phyloP scores from a whole-genome alignment of 2,113 vertebrate genomes.

The Embiotoca jacksoni region DNA sequence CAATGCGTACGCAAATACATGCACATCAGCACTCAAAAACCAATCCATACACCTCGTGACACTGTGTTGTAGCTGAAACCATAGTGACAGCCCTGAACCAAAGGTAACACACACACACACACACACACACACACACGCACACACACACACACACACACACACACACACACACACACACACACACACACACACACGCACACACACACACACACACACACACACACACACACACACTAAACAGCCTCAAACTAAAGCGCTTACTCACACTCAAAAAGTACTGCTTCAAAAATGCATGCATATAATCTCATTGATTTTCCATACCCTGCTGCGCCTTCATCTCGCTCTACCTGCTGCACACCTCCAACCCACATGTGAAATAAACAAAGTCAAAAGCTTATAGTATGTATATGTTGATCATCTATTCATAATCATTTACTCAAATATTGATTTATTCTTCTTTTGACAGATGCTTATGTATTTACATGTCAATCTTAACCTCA shows the following conservation, averaged over 20 bases:
- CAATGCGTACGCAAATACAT: slow-evolving; percentile 45
- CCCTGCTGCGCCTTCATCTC: slow-evolving; percentile 15
- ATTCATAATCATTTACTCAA: no score
- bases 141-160: slow-evolving; percentile 12
- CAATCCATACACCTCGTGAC: slow-evolving; percentile 59
- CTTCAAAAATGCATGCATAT: slow-evolving; percentile 65
- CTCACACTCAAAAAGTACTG: slow-evolving; percentile 50
- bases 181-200: slow-evolving; percentile 42
- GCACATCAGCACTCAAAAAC: slow-evolving; percentile 50
- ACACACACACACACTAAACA: slow-evolving; percentile 32
- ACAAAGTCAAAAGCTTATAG: no score
- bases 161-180: slow-evolving; percentile 32
- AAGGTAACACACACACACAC: slow-evolving; percentile 24
- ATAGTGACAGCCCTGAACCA: slow-evolving; percentile 30
- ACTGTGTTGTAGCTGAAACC: slow-evolving; percentile 25
- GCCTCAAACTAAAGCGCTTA: slow-evolving; percentile 67
- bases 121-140: slow-evolving; percentile 31
- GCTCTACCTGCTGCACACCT: not conserved
- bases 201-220: slow-evolving; percentile 31
- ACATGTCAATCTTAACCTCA: no score
- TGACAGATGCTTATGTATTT: no score
- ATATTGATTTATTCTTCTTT: no score
- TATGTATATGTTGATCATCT: no score
- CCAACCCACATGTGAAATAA: not conserved
- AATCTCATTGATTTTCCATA: slow-evolving; percentile 60